A percentile compares a stretch with the other conserved stretches of the same genome.
Conservation (phyloP, 2,888 invertebrate species). For the Epistrophella euchroma region DNA sequence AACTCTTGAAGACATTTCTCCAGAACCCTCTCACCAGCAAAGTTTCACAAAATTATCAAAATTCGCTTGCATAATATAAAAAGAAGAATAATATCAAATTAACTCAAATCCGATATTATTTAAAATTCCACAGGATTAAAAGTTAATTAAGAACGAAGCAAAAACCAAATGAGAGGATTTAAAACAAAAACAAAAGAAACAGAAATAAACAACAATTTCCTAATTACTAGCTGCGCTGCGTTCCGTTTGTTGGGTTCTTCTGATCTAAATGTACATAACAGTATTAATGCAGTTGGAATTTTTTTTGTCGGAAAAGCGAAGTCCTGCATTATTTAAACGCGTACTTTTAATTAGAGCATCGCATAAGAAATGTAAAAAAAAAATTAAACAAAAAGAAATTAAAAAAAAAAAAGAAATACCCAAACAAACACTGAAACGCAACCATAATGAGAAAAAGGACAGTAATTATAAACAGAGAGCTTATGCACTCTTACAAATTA, state of each 20-base stretch:
- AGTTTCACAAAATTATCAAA: constrained; percentile 1
- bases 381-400: constrained; percentile 19
- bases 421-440: constrained; percentile 51
- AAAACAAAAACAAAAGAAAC: background rate
- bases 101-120: constrained; percentile 72
- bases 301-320: constrained; percentile 40
- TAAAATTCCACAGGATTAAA: constrained; percentile 74
- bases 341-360: constrained; percentile 73
- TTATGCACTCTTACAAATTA: constrained; percentile 76
- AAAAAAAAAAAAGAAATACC: constrained; percentile 7
- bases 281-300: constrained; percentile 36
- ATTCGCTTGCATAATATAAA: background rate
- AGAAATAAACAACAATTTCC: constrained; percentile 72
- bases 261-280: background rate
- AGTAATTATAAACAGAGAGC: constrained; percentile 74
- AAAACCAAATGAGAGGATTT: constrained; percentile 44
- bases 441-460: constrained; percentile 73
- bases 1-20: background rate
- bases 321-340: constrained; percentile 74
- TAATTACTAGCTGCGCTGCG: constrained; percentile 71
- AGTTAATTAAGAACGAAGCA: constrained; percentile 67
- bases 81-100: constrained; percentile 16
- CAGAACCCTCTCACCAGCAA: background rate
- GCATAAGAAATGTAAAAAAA: constrained; percentile 32
- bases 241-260: constrained; percentile 9